Evolutionary conservation across 2,113 vertebrate species (phyloP).

Genomic region (Phaetusa simplex): DNA sequence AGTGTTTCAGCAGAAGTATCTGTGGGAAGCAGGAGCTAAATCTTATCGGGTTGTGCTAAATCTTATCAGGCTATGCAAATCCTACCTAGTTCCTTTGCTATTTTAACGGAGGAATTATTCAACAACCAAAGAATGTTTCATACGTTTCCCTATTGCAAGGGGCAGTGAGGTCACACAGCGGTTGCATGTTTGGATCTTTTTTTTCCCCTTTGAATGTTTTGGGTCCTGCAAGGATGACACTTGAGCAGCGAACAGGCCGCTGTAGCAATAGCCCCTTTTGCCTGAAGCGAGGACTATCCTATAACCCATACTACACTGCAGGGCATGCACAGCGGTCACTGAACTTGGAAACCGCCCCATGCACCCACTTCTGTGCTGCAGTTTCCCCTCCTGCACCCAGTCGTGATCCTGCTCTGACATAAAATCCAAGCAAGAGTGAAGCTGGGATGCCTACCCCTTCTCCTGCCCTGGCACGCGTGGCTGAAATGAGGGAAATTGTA

Average conservation of each 20-base stretch:
- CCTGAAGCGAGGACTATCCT: background rate
- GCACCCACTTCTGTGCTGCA: background rate
- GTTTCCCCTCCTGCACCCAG: background rate
- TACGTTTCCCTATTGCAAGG: background rate
- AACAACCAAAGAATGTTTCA: background rate
- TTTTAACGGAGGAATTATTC: constrained; percentile 4
- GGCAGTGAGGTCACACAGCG: background rate
- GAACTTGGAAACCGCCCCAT: background rate
- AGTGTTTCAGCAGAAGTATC: background rate
- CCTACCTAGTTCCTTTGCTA: background rate
- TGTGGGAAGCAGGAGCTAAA: background rate
- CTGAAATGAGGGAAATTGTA: accelerated
- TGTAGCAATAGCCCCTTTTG: background rate
- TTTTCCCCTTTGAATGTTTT: background rate
- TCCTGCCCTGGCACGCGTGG: background rate
- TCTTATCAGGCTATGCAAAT: background rate
- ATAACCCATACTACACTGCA: accelerated
- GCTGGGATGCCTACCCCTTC: no score
- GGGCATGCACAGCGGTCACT: background rate
- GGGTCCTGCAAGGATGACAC: background rate
- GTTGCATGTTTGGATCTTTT: background rate
- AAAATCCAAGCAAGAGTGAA: background rate
- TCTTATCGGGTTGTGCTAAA: background rate
- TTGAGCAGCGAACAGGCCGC: background rate
- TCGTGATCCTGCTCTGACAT: background rate